Conservation (phyloP, 2,888 invertebrate species). For the Eupithecia insigniata region DNA sequence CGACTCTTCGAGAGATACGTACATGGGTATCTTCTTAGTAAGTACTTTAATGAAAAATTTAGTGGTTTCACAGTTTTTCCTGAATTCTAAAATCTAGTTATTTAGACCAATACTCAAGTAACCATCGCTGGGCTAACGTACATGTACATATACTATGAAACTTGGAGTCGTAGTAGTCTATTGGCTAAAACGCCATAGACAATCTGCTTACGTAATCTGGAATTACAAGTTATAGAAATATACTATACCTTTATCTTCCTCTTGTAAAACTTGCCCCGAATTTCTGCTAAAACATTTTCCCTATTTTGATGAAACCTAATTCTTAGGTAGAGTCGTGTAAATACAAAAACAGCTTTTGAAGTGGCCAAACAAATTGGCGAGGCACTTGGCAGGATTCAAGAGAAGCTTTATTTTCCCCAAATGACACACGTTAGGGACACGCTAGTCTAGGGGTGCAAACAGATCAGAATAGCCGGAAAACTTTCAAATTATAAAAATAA, state of each 20-base stretch:
- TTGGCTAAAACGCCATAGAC: too few species aligned
- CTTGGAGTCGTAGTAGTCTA: too few species aligned
- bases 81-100: too few species aligned
- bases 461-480: conserved; percentile 19
- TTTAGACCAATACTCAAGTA: too few species aligned
- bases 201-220: too few species aligned
- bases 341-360: conserved; percentile 65
- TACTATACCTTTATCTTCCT: not conserved
- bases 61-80: too few species aligned
- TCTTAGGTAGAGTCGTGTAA: conserved; percentile 42
- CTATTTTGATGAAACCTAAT: conserved; percentile 49
- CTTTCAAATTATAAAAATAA: not conserved
- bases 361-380: conserved; percentile 72
- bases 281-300: conserved; percentile 26
- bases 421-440: conserved; percentile 62
- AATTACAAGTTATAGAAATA: too few species aligned
- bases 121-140: too few species aligned
- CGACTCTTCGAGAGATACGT: too few species aligned
- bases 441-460: not conserved
- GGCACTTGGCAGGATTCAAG: conserved; percentile 72
- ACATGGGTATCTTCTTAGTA: too few species aligned
- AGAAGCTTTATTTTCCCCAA: conserved; percentile 68
- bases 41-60: too few species aligned
- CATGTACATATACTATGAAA: too few species aligned
- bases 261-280: not conserved